Conservation (phyloP, 2,797 vertebrate species). For the Eospalax fontanierii region DNA sequence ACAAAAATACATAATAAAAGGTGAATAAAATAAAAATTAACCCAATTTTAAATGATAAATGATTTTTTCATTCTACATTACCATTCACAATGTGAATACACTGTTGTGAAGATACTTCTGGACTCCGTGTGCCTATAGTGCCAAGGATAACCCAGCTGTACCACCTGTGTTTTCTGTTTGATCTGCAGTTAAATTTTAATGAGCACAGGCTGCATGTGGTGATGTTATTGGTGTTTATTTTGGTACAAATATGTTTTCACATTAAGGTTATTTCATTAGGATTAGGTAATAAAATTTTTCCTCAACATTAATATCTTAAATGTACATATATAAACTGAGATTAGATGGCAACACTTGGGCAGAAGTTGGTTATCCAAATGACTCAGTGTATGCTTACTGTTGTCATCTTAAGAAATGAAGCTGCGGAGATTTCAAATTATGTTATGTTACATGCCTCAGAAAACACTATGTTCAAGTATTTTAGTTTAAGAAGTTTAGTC, state of each 20-base stretch:
- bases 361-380: background rate
- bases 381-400: constrained; percentile 14
- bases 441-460: background rate
- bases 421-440: constrained; percentile 2
- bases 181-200: constrained; percentile 34
- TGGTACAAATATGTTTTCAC: constrained; percentile 40
- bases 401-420: constrained; percentile 43
- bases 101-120: background rate
- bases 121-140: background rate
- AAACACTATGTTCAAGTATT: background rate
- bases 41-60: constrained; percentile 6
- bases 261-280: constrained; percentile 21
- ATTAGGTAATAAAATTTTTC: constrained; percentile 40
- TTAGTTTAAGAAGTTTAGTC: background rate
- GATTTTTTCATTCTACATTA: constrained; percentile 24
- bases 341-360: constrained; percentile 3
- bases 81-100: background rate
- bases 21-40: constrained; percentile 20
- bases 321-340: background rate
- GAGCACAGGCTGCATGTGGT: background rate
- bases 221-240: constrained; percentile 59
- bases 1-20: constrained; percentile 19
- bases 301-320: constrained; percentile 30
- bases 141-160: background rate
- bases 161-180: background rate